phyloP scores from a whole-genome alignment of 1,140 invertebrate species.

The Berghia stephanieae region DNA sequence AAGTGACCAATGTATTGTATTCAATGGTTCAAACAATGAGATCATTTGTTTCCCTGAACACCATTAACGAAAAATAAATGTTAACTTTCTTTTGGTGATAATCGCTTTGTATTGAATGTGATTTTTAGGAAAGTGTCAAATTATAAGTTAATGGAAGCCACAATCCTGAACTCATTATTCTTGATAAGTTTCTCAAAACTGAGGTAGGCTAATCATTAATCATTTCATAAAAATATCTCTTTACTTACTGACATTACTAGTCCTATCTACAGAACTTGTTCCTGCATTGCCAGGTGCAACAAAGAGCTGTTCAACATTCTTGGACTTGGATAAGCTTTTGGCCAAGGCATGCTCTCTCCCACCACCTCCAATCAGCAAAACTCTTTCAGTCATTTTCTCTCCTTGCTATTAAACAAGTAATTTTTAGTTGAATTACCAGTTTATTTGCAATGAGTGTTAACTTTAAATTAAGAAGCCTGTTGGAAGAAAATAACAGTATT shows the following conservation, averaged over 20 bases:
- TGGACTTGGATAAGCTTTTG: slow-evolving; percentile 89
- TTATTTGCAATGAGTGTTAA: no score
- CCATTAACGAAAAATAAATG: background rate
- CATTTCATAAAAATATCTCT: background rate
- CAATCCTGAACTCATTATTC: background rate
- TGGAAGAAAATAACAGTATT: no score
- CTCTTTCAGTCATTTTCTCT: slow-evolving; percentile 54
- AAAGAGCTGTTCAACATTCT: slow-evolving; percentile 77
- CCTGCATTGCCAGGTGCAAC: slow-evolving; percentile 92
- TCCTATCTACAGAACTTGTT: slow-evolving; percentile 69
- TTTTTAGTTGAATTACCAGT: no score
- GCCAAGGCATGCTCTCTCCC: slow-evolving; percentile 93
- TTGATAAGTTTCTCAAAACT: background rate
- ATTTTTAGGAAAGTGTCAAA: background rate
- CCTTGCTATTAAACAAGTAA: no score
- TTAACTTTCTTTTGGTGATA: background rate
- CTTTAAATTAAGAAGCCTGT: no score
- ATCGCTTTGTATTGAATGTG: background rate
- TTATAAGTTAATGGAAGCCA: background rate
- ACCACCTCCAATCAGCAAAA: slow-evolving; percentile 89
- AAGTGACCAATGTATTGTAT: no score
- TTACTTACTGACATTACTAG: slow-evolving; percentile 58
- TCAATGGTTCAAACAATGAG: no score
- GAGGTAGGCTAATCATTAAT: background rate
- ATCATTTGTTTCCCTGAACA: no score